phyloP scores from a whole-genome alignment of 2,113 vertebrate genomes.

The Coturnix japonica region DNA sequence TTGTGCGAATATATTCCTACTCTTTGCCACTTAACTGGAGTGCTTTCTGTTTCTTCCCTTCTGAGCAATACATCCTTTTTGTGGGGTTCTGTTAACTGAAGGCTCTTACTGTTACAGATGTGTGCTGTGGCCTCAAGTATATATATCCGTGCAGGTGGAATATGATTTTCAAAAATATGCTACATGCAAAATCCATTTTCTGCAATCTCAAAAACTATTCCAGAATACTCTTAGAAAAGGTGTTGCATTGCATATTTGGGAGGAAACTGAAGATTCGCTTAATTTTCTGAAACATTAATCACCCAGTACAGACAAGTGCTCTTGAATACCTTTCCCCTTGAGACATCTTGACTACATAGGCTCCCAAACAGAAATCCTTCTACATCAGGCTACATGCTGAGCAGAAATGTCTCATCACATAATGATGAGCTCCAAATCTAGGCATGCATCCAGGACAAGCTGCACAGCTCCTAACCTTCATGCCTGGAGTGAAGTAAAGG shows the following conservation, averaged over 20 bases:
- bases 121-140: neutral
- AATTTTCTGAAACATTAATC: neutral
- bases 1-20: neutral
- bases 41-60: neutral
- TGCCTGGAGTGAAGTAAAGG: neutral
- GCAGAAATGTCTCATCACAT: neutral
- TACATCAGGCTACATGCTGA: neutral
- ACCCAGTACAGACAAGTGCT: neutral
- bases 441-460: neutral
- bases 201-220: neutral
- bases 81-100: neutral
- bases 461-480: neutral
- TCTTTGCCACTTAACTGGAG: neutral
- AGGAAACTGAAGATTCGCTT: neutral
- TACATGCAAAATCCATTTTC: constrained; percentile 15
- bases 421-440: neutral
- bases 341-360: neutral
- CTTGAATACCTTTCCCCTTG: neutral
- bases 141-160: neutral
- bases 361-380: neutral
- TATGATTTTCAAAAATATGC: neutral
- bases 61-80: neutral
- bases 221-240: neutral
- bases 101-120: neutral
- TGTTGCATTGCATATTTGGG: neutral